A percentile compares a stretch with the other conserved stretches of the same genome.
These are phyloP conservation scores for Tautogolabrus adspersus DNA, from an alignment of 2,113 vertebrate species.

Conservation along the genomic window DNA sequence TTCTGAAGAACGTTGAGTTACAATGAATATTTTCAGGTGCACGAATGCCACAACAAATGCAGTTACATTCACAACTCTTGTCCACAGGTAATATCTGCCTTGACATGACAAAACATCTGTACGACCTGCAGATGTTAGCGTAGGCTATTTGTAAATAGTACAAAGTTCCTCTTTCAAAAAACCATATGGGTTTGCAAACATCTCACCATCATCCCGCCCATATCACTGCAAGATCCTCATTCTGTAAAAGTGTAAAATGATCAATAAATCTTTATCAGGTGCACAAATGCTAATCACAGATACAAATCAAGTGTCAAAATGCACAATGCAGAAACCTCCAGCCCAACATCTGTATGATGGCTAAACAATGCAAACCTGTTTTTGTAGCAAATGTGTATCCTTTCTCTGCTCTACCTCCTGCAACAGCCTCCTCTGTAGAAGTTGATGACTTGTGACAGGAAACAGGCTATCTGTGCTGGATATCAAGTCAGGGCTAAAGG, in stretches of 20 bases:
- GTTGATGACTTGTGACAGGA: conserved; percentile 12
- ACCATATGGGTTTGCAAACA: not conserved
- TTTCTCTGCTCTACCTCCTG: not conserved
- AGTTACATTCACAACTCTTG: too few species aligned
- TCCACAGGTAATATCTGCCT: too few species aligned
- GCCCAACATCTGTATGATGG: too few species aligned
- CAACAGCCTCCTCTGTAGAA: conserved; percentile 1
- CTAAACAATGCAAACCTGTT: not conserved
- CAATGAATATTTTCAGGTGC: too few species aligned
- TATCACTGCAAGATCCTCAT: not conserved
- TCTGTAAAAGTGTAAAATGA: not conserved
- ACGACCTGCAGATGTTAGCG: not conserved
- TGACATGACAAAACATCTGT: too few species aligned
- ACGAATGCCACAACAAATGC: too few species aligned
- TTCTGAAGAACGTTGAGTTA: too few species aligned
- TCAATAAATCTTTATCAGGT: too few species aligned
- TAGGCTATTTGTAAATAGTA: not conserved
- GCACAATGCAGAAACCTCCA: not conserved
- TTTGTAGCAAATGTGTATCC: not conserved
- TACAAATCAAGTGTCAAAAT: not conserved
- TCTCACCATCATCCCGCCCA: not conserved
- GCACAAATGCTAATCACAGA: not conserved
- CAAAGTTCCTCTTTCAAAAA: conserved; percentile 7
- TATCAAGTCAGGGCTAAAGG: not conserved
- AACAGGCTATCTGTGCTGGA: conserved; percentile 3